Base-by-base conservation (phyloP, 1,140 invertebrate genomes). In the Bombyx mandarina region DNA sequence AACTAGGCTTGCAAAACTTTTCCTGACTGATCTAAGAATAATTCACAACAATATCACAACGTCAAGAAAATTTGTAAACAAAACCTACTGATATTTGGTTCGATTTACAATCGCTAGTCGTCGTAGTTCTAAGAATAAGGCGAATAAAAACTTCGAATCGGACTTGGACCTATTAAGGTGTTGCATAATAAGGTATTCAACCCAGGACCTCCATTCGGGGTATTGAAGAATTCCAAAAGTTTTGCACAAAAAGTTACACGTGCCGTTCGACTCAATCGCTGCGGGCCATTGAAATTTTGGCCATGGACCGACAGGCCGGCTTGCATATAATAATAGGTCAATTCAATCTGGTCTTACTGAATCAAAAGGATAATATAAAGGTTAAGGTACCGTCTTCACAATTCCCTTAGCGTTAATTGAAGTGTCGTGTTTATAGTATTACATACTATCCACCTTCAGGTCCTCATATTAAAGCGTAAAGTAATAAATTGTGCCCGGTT, bases 171-270 rank as follows among this genome's bases (percentile, higher is more conserved):
- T 63, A 76, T 77, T 75, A 77, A 77, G 77, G 72, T 71, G 73
- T 86, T 86, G 74, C 79, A 83, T 83, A 86, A 86, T 83, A 83
- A 83, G 73, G 65, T 77, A 79, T 79, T 81, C 76, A 77, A 80
- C 78, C 66, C 72, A 63, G 62, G 70, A 70, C 73, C 79, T 69
- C 53, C 76, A 77, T 78, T 65, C 67, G 68, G 71, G 65, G 69
- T 71, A 71, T 58, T 67, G 75, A 76, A 75, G 80, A 81, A 82
- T 76, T 76, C 76, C 76, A 79, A 67, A 73, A 80, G 75, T 81
- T 86, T 80, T 69, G 75, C 73, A 82, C 79, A 87, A 85, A 87
- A 87, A 85, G 77, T 84, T 86, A 85, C 84, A 87, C 84, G 82
- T 87, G 84, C 80, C 80, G 69, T 58, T 65, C 69, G 67, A 61